These are phyloP conservation scores for Notoglanidium macrostoma DNA, from an alignment of 2,797 vertebrate species.

Conservation along the genomic window DNA sequence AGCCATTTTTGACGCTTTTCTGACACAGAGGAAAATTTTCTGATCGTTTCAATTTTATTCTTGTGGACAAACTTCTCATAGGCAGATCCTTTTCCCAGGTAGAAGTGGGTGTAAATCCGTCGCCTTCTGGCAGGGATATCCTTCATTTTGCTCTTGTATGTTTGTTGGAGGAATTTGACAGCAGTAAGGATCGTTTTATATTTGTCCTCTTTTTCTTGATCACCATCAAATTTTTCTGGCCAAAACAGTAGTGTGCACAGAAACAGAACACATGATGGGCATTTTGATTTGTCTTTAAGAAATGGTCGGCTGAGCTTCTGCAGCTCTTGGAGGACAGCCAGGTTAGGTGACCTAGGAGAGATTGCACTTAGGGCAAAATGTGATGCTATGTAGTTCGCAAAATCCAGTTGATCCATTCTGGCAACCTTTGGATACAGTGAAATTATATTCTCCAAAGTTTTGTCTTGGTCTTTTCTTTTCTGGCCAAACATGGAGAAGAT, in stretches of 20 bases:
- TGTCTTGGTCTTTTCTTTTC: constrained; percentile 50
- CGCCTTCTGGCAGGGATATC: constrained; percentile 74
- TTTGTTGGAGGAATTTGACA: constrained; percentile 69
- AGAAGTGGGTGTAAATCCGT: constrained; percentile 78
- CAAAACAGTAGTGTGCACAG: constrained; percentile 79
- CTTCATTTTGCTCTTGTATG: constrained; percentile 72
- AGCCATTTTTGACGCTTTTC: constrained; percentile 71
- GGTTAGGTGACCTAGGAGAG: not conserved
- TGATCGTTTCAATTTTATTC: constrained; percentile 49
- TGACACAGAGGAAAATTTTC: constrained; percentile 38
- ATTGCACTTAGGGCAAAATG: not conserved
- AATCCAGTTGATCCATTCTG: constrained; percentile 67
- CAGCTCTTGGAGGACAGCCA: constrained; percentile 60
- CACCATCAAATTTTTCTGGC: constrained; percentile 77
- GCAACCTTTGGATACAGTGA: constrained; percentile 65
- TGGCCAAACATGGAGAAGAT: constrained; percentile 76
- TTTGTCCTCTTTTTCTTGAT: constrained; percentile 65
- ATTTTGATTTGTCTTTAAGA: constrained; percentile 67
- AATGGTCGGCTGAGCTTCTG: constrained; percentile 68
- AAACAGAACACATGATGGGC: constrained; percentile 73
- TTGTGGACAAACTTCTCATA: constrained; percentile 70
- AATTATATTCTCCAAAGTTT: constrained; percentile 69
- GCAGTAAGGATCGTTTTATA: constrained; percentile 72
- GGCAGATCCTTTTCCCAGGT: constrained; percentile 71
- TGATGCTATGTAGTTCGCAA: constrained; percentile 52